A percentile compares a stretch with the other conserved stretches of the same genome.
phyloP scores from a whole-genome alignment of 2,888 invertebrate species.

The Lithophane ornitopus region DNA sequence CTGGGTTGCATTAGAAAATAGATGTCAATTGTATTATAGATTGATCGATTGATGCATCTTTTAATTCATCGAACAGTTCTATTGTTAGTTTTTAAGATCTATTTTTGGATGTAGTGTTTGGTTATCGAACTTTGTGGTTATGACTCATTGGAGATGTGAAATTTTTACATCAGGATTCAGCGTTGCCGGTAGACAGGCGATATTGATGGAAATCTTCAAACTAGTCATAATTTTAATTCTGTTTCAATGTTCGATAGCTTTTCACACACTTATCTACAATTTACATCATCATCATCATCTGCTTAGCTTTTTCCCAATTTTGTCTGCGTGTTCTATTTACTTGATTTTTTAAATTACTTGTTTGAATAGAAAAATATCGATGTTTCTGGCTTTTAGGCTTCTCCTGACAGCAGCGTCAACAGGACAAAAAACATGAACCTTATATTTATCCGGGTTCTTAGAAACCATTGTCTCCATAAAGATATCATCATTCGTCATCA shows the following conservation, averaged over 20 bases:
- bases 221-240: conserved; percentile 18
- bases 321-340: background rate
- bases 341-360: background rate
- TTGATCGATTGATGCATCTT: conserved; percentile 59
- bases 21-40: conserved; percentile 55
- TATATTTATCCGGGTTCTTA: background rate
- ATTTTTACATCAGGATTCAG: conserved; percentile 45
- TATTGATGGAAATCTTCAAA: conserved; percentile 22
- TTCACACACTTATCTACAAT: background rate
- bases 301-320: background rate
- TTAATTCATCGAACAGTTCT: conserved; percentile 66
- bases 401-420: background rate
- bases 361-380: background rate
- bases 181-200: conserved; percentile 10
- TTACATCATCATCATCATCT: background rate
- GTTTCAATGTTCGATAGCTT: background rate
- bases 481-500: background rate
- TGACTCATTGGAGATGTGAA: conserved; percentile 42
- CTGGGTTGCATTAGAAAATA: conserved; percentile 62
- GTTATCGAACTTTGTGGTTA: conserved; percentile 52
- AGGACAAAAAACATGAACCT: background rate
- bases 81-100: conserved; percentile 68
- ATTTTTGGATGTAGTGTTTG: conserved; percentile 55
- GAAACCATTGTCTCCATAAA: background rate
- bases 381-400: background rate